A percentile compares a stretch with the other conserved stretches of the same genome.
These are phyloP conservation scores for Dermatophagoides farinae DNA, from an alignment of 1,140 invertebrate species.

Conservation along the genomic window DNA sequence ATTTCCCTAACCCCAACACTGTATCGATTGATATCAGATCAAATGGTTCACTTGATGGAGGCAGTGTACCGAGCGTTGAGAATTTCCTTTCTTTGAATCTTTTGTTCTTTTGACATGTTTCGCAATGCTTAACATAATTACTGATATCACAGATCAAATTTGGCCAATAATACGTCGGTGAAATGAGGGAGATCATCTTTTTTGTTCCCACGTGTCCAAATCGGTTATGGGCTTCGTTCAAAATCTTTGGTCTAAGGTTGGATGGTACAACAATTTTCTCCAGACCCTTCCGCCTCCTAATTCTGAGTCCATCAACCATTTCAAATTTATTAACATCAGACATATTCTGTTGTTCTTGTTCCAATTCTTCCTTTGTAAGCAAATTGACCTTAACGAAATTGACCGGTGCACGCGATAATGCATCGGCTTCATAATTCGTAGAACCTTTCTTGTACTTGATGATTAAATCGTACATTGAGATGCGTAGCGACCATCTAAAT, in stretches of 20 bases:
- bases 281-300: background rate
- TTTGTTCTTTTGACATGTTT: too few relatives aligned
- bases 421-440: conserved; percentile 10
- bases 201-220: background rate
- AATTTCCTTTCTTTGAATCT: too few relatives aligned
- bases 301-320: background rate
- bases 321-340: background rate
- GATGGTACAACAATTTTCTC: background rate
- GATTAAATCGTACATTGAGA: conserved; percentile 10
- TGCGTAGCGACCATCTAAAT: conserved; percentile 7
- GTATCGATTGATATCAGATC: too few relatives aligned
- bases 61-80: too few relatives aligned
- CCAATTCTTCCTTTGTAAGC: too few relatives aligned
- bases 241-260: background rate
- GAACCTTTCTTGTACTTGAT: conserved; percentile 9
- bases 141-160: background rate
- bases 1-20: too few relatives aligned
- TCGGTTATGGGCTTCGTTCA: background rate
- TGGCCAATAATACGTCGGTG: background rate
- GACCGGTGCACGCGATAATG: conserved; percentile 6
- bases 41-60: too few relatives aligned
- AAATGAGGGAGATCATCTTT: background rate
- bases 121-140: conserved; percentile 16
- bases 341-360: background rate
- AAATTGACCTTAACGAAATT: background rate